Percentiles rank a stretch among this genome's conserved stretches.
Evolutionary conservation across 1,140 invertebrate species (phyloP).

Genomic region (Ostrea edulis): DNA sequence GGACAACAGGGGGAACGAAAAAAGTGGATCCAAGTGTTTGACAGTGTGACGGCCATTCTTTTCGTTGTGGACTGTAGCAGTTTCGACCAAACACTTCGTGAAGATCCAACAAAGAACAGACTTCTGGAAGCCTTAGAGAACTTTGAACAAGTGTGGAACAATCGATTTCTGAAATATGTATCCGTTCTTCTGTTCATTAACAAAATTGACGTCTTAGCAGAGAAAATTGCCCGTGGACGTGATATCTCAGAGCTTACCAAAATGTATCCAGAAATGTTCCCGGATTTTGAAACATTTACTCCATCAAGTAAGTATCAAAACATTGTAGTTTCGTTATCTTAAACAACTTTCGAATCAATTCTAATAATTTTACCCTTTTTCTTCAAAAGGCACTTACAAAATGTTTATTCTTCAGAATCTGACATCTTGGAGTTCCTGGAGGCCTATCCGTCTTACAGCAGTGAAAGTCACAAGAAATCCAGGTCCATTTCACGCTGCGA

Average conservation of each 20-base stretch:
- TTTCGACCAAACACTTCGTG: constrained; percentile 87
- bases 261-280: constrained; percentile 66
- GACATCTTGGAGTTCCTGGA: constrained; percentile 4
- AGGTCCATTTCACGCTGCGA: constrained; percentile 63
- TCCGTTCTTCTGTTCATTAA: constrained; percentile 90
- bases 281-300: constrained; percentile 63
- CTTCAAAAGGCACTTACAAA: background rate
- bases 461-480: constrained; percentile 47
- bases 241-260: constrained; percentile 62
- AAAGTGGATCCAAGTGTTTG: constrained; percentile 92
- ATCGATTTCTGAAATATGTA: constrained; percentile 86
- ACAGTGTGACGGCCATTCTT: constrained; percentile 89
- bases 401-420: background rate
- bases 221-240: constrained; percentile 85
- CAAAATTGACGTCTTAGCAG: constrained; percentile 88
- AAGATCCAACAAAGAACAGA: constrained; percentile 86
- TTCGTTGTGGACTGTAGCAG: constrained; percentile 89
- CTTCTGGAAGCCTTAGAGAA: constrained; percentile 86
- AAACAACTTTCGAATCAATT: background rate
- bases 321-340: background rate
- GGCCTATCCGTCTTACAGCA: background rate
- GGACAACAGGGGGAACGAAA: constrained; percentile 90
- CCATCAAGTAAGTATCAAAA: constrained; percentile 63
- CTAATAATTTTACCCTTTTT: background rate
- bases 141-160: constrained; percentile 89